phyloP scores from a whole-genome alignment of 2,888 invertebrate genomes.

The Sinopyrophorus schimmeli region DNA sequence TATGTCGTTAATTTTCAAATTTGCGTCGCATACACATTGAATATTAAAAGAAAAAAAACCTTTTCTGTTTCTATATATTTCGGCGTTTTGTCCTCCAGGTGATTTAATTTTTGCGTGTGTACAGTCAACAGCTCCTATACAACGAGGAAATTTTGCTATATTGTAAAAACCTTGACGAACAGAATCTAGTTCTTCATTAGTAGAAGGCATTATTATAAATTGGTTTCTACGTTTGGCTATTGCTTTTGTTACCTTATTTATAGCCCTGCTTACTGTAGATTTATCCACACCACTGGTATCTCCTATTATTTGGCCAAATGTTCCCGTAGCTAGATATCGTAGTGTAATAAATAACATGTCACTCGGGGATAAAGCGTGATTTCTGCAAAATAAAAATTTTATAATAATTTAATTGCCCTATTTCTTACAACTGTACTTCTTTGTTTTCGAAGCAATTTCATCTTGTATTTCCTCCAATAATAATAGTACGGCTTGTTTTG shows the following conservation, averaged over 20 bases:
- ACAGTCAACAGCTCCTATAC: conserved; percentile 24
- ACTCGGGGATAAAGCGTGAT: not conserved
- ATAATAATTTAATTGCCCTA: too few species aligned
- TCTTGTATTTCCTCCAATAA: too few species aligned
- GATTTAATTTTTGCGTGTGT: conserved; percentile 15
- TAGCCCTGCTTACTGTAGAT: not conserved
- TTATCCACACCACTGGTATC: not conserved
- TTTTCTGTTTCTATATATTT: conserved; percentile 40
- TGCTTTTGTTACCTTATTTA: not conserved
- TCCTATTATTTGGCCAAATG: not conserved
- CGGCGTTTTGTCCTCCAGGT: conserved; percentile 36
- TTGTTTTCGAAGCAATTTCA: too few species aligned
- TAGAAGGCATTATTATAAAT: conserved; percentile 17
- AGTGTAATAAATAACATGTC: conserved; percentile 3
- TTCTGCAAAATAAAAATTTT: too few species aligned
- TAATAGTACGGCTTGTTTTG: too few species aligned
- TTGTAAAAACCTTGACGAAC: conserved; percentile 17
- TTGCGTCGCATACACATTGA: conserved; percentile 37
- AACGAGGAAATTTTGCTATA: conserved; percentile 20
- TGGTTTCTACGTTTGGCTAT: not conserved
- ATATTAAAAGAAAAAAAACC: conserved; percentile 40
- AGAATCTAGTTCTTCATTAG: conserved; percentile 7
- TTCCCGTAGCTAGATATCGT: not conserved
- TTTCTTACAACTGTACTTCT: too few species aligned
- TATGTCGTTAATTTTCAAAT: conserved; percentile 35